Conservation (phyloP, 2,113 vertebrate species). For the Coreoperca whiteheadi region DNA sequence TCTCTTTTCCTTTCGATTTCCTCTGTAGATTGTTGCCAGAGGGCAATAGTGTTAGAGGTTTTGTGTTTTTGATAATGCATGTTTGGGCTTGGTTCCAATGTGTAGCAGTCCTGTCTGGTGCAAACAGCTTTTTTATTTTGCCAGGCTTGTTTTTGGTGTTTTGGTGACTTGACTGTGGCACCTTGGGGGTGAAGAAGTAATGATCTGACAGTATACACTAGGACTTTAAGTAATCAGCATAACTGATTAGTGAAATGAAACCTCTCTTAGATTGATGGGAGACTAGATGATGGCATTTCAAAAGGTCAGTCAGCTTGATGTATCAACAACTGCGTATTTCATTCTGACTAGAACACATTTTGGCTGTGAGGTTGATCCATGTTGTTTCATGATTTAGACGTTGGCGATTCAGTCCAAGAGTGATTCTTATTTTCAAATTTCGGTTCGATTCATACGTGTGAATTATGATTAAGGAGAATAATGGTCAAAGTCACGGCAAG, state of each 20-base stretch:
- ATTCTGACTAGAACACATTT: background rate
- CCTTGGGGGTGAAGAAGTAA: background rate
- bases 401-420: background rate
- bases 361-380: background rate
- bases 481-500: no score
- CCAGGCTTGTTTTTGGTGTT: background rate
- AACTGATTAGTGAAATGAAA: background rate
- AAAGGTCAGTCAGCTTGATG: background rate
- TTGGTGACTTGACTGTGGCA: background rate
- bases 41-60: background rate
- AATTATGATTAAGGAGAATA: background rate
- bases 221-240: background rate
- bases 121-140: background rate
- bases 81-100: background rate
- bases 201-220: background rate
- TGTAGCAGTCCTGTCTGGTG: background rate
- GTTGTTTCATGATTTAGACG: background rate
- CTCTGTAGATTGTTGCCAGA: slow-evolving; percentile 8
- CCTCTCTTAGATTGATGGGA: background rate
- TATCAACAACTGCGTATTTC: background rate
- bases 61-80: background rate
- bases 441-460: background rate
- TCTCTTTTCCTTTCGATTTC: background rate
- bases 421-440: background rate
- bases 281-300: background rate